Base-by-base conservation (phyloP, 2,797 vertebrate genomes). In the Anguilla obscura region DNA sequence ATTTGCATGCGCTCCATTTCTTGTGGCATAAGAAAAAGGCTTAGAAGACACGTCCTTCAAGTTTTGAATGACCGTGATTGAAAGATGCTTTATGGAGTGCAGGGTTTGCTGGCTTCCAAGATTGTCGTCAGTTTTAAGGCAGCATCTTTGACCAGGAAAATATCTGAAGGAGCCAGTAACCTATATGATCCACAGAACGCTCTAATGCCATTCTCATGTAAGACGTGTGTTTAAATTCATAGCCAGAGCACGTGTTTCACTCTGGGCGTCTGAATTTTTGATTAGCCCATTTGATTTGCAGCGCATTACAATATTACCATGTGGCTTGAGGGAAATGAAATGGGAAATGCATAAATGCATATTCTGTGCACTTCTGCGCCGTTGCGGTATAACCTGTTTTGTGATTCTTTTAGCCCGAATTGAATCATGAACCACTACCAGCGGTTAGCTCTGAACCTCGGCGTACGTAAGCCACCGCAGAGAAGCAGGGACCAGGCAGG, bases 251-350 rank as follows among this genome's bases (percentile, higher is more conserved):
- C 1, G 30, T 10, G 33, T 74, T 74, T 30, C 30, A 36, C 69
- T 36, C 27, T 9, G 30, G 9, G 14, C 69, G 33, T 76, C 33
- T 76, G 74, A 76, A 76, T 76, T 76, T 40, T 76, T 76, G 33
- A 76, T 76, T 14, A 76, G 36, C 74, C 3, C 14, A 76, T 76
- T 76, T 82, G 40, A 82, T 82, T 82, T 48, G 79, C 79, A 82
- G 18, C 8, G 40, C 18, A 24, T 82, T 48, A 50, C 79, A 50
- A 82, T 48, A 82, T 80, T 27, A 21, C 16, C 18, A 50, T 7
- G 40, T 30, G 79, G 45, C 50, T 82, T 48, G 40, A 21, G 40
- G 10, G 79, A 50, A 3, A 82, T 45, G 79, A 24, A 50, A 82
- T 8, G 45, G 45, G 40, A 82, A 50, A 82, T 50, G 16, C 3